Conservation (phyloP, 2,113 vertebrate species). For the Colius striatus region DNA sequence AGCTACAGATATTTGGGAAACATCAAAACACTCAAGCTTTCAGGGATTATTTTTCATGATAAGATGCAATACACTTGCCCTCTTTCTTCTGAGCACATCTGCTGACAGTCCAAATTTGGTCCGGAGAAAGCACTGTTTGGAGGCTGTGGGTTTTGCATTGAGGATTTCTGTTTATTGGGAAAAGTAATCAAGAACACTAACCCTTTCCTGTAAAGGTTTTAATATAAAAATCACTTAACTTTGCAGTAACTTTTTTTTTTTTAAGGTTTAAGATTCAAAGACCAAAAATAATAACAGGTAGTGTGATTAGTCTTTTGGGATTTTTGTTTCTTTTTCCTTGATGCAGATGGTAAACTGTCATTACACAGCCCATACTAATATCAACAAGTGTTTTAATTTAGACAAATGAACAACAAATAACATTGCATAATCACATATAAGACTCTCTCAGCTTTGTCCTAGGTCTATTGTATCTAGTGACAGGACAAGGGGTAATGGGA, state of each 20-base stretch:
- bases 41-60: neutral
- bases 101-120: neutral
- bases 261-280: neutral
- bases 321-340: neutral
- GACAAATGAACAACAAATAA: neutral
- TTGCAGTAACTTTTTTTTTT: neutral
- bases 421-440: neutral
- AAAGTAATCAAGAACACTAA: neutral
- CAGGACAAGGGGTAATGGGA: too few relatives aligned
- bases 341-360: neutral
- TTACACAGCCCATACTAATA: neutral
- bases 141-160: neutral
- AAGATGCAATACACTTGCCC: neutral
- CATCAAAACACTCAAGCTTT: neutral
- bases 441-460: neutral
- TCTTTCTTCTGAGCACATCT: neutral
- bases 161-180: neutral
- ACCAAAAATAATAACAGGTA: neutral
- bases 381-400: neutral
- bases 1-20: neutral
- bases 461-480: too few relatives aligned
- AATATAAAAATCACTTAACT: neutral
- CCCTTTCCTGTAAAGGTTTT: neutral
- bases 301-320: neutral
- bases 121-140: neutral